These are phyloP conservation scores for Xestia sexstrigata DNA, from an alignment of 2,888 invertebrate genomes.

Conservation along the genomic window DNA sequence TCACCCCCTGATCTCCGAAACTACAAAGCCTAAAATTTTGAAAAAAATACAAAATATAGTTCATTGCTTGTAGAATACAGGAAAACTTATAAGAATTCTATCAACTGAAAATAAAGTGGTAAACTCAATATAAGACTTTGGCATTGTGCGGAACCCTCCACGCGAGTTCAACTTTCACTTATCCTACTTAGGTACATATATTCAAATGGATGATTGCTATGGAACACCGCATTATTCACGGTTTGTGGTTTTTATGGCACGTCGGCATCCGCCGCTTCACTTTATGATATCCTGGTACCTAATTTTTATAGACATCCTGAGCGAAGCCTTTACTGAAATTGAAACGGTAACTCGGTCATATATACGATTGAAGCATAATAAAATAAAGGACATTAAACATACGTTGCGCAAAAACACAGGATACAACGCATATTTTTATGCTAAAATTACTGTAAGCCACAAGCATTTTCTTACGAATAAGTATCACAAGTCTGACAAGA, in stretches of 20 bases:
- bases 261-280: conserved; percentile 44
- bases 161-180: no score
- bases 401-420: conserved; percentile 4
- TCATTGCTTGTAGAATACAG: no score
- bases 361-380: conserved; percentile 18
- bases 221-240: conserved; percentile 59
- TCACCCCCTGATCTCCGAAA: no score
- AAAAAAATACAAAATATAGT: no score
- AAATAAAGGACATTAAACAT: conserved; percentile 28
- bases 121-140: no score
- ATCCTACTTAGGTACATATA: conserved; percentile 26
- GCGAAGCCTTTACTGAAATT: conserved; percentile 46
- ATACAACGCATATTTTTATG: not conserved
- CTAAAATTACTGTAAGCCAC: not conserved
- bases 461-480: not conserved
- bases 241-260: conserved; percentile 59
- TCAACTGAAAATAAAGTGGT: no score
- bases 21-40: no score
- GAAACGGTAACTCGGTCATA: conserved; percentile 20
- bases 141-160: no score
- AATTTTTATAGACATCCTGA: conserved; percentile 58
- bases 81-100: no score
- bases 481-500: not conserved
- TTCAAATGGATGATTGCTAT: conserved; percentile 46
- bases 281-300: conserved; percentile 63